Evolutionary conservation across 1,140 invertebrate species (phyloP).

Genomic region (Coptotermes formosanus): DNA sequence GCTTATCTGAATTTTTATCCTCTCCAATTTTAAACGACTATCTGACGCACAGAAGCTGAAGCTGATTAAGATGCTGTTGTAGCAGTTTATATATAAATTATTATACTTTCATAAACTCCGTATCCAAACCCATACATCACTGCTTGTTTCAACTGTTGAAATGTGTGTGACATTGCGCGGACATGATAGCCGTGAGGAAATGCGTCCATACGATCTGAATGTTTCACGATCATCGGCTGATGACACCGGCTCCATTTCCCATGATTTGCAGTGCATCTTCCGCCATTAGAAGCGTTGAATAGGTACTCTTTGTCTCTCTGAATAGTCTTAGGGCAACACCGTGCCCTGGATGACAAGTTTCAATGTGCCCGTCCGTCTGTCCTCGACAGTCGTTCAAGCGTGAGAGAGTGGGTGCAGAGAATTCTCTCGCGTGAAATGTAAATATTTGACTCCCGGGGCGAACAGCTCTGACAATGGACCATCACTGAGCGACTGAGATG

Average conservation of each 20-base stretch:
- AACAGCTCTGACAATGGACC: constrained; percentile 4
- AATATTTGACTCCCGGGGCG: constrained; percentile 1
- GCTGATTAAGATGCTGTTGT: too few relatives aligned
- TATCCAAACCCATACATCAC: too few relatives aligned
- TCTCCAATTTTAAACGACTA: too few relatives aligned
- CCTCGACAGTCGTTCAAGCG: neutral
- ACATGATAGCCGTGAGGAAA: neutral
- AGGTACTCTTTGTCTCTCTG: neutral
- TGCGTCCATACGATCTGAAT: neutral
- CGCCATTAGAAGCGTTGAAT: neutral
- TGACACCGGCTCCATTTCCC: neutral
- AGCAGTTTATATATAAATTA: too few relatives aligned
- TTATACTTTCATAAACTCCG: too few relatives aligned
- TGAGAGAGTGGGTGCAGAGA: neutral
- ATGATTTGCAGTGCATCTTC: neutral
- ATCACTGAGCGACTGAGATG: constrained; percentile 9
- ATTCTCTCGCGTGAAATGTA: constrained; percentile 8
- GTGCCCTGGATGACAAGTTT: neutral
- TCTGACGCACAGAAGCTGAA: too few relatives aligned
- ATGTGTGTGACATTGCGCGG: neutral
- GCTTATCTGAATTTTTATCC: too few relatives aligned
- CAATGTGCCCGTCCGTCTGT: neutral
- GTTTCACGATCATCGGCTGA: neutral
- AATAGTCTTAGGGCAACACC: neutral
- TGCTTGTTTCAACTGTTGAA: neutral